Evolutionary conservation across 2,113 vertebrate genomes (phyloP).

Genomic region (Pipra filicauda): DNA sequence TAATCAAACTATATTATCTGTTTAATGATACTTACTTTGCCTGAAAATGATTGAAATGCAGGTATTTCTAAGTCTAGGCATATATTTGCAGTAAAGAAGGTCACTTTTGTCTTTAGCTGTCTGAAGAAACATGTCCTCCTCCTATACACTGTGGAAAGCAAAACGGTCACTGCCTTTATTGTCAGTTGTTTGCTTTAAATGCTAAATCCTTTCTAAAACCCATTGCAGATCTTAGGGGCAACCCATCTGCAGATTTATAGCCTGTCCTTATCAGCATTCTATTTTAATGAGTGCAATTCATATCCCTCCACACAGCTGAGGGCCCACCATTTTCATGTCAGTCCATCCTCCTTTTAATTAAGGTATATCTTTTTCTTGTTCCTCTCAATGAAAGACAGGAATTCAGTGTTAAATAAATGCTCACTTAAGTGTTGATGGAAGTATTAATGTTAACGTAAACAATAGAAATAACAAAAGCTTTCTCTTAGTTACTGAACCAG

Average conservation of each 20-base stretch:
- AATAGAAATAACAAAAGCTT: not conserved
- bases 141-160: not conserved
- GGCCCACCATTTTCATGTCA: not conserved
- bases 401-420: not conserved
- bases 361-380: not conserved
- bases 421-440: not conserved
- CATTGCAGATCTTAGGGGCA: not conserved
- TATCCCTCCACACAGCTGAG: not conserved
- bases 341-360: not conserved
- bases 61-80: not conserved
- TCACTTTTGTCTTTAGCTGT: not conserved
- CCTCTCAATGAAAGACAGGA: not conserved
- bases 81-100: not conserved
- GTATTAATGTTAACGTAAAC: not conserved
- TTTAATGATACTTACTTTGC: not conserved
- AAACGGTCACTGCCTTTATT: not conserved
- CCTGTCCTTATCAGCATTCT: not conserved
- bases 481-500: not conserved
- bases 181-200: not conserved
- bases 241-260: not conserved
- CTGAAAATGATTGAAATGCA: not conserved
- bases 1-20: not conserved
- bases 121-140: not conserved
- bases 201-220: not conserved
- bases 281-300: not conserved